phyloP scores from a whole-genome alignment of 2,888 invertebrate species.

The Carpatolechia fugitivella region DNA sequence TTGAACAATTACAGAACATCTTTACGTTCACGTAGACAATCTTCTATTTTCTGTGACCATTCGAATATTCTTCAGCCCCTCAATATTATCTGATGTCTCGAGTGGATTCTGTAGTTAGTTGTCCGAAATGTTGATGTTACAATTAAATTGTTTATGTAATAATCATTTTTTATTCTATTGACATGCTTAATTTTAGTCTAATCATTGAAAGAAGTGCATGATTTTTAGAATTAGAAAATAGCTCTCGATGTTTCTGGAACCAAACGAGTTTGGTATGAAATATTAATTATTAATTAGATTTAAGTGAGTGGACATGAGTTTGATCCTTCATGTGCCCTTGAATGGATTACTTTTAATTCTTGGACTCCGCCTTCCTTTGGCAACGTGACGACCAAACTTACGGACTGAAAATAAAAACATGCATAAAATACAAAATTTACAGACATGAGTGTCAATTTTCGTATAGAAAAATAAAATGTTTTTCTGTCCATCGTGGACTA shows the following conservation, averaged over 20 bases:
- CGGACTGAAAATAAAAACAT: constrained; percentile 54
- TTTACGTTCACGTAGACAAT: neutral
- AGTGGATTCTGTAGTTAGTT: constrained; percentile 74
- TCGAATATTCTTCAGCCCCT: constrained; percentile 23
- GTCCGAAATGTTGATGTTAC: constrained; percentile 74
- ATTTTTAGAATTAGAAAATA: constrained; percentile 59
- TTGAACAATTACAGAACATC: no score
- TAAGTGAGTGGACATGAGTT: constrained; percentile 46
- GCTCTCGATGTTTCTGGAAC: constrained; percentile 61
- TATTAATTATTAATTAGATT: constrained; percentile 59
- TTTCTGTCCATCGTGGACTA: constrained; percentile 1
- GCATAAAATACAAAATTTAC: constrained; percentile 27
- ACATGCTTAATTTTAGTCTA: constrained; percentile 74
- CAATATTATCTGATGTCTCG: constrained; percentile 48
- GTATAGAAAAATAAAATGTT: constrained; percentile 38
- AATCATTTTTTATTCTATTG: constrained; percentile 74
- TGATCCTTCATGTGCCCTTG: constrained; percentile 1
- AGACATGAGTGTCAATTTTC: constrained; percentile 48
- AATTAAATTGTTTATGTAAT: constrained; percentile 77
- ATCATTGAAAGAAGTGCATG: constrained; percentile 70
- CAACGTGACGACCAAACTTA: constrained; percentile 51
- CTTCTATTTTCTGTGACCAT: neutral
- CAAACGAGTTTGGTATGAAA: constrained; percentile 47
- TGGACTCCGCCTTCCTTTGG: constrained; percentile 54
- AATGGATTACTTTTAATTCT: constrained; percentile 30